Base-by-base conservation (phyloP, 1,140 invertebrate genomes). In the Heliothis subflexa region DNA sequence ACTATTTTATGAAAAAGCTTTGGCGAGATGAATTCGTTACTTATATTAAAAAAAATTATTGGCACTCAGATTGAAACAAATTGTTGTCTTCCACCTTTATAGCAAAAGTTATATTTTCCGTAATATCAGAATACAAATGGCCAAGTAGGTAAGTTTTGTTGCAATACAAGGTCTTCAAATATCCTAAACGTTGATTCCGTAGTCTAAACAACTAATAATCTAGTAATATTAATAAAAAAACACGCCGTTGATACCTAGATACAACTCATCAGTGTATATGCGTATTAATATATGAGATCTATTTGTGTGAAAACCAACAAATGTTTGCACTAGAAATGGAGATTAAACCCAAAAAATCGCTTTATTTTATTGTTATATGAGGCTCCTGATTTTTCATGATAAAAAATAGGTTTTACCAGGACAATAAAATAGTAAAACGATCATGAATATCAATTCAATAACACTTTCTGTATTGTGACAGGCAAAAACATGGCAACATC, bases 111-210 rank as follows among this genome's bases (percentile, higher is more conserved):
- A 9, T 55, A 55, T 18, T 9, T 55, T 21, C 2, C 16, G 2
- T 55, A 55, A 55, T 55, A 21, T 57, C 55, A 47, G 62, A 66
- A 12, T 47, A 47, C n/a, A 47, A 66, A 64, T 64, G 61, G 33
- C 62, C 62, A 66, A 16, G 10, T 47, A 5, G 16, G 16, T 16
- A 45, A 45, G 33, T 40, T 40, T 9, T 25, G 7, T 64, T n/a
- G 33, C 40, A 66, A 21, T 66, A 66, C 40, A 45, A 64, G 9
- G 33, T 33, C n/a, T 66, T 47, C 14, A 47, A 66, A 66, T 47
- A 7, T 1, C 40, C 55, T 28, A 59, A 5, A 9, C n/a, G 5
- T 59, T 3, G 25, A 59, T 57, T 21, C 12, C 12, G 55, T 25
- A 59, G 3, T 28, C 55, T 25, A 59, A 28, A 59, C 33, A 40